Percentiles rank a stretch among this genome's conserved stretches.
Evolutionary conservation across 2,113 vertebrate species (phyloP).

Genomic region (Gymnogyps californianus): DNA sequence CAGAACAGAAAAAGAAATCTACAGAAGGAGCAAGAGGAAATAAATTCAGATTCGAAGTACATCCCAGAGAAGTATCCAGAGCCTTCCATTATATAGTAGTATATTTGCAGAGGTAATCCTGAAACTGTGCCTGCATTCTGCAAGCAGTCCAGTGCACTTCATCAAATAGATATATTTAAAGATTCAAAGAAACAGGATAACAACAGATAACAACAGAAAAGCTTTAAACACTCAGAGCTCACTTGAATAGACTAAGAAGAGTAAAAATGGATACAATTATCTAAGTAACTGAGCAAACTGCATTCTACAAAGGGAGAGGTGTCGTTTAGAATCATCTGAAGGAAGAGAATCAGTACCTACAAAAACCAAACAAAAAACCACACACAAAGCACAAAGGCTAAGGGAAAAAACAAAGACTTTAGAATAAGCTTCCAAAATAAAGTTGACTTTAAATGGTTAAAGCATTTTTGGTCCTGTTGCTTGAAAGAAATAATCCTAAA

Average conservation of each 20-base stretch:
- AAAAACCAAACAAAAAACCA: background rate
- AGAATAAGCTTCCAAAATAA: background rate
- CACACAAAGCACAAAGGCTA: background rate
- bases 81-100: background rate
- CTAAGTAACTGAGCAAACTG: background rate
- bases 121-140: background rate
- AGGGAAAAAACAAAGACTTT: background rate
- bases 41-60: background rate
- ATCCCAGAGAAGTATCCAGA: background rate
- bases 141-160: background rate
- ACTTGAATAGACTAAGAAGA: background rate
- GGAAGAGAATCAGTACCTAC: background rate
- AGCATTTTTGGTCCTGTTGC: slow-evolving; percentile 24
- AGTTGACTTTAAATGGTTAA: background rate
- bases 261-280: background rate
- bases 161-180: background rate
- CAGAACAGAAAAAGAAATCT: background rate
- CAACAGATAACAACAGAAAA: background rate
- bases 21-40: background rate
- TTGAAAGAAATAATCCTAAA: background rate
- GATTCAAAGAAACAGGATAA: background rate
- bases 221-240: background rate
- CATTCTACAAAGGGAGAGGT: background rate
- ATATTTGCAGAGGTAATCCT: background rate
- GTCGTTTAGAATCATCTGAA: background rate